Evolutionary conservation across 2,888 invertebrate genomes (phyloP), one percentile per base, ranked within the genome.

Genomic region (Ecdyonurus torrentis): DNA sequence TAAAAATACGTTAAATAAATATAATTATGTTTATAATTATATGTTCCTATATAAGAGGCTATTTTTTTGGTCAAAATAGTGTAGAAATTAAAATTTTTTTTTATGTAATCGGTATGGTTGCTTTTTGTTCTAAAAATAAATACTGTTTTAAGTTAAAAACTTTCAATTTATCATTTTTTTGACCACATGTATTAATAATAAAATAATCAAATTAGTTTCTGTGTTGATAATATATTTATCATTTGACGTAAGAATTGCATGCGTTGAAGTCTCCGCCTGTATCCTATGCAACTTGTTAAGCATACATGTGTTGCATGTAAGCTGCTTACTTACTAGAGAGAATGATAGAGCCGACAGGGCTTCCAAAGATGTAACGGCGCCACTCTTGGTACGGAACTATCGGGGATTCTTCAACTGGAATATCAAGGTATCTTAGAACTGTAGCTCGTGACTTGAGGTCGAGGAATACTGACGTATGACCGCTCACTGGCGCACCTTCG

Each of bases 281-380:
- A 15, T 5, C 7, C 15, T 37, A 37, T 7, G 22, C 22, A 55
- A 20, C n/a, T 55, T 59, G 15, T 23, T 59, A 5, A 59, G 15
- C 18, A 59, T 59, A 5, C 5, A 58, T 15, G 22, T 37, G 37
- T 37, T 58, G 58, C 22, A 58, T 58, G 18, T n/a, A 52, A 52
- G n/a, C 10, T 10, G n/a, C n/a, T 25, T 50, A 69, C 72, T 69
- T 70, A 79, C 79, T 80, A 63, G 77, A 77, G 20, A 81, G 67
- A 2, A 76, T 74, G 19, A 80, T 70, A 25, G 72, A 70, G 7
- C 76, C 79, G 37, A 70, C 72, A 1, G 79, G 75, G 60, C 80
- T 79, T 2, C 79, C 81, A 61, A 76, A 79, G 20, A 81, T 75
- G 68, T 77, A 81, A 55, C 78, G 72, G 66, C 79, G 74, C 67